A percentile compares a stretch with the other conserved stretches of the same genome.
Evolutionary conservation across 2,113 vertebrate species (phyloP).

Genomic region (Cygnus atratus): DNA sequence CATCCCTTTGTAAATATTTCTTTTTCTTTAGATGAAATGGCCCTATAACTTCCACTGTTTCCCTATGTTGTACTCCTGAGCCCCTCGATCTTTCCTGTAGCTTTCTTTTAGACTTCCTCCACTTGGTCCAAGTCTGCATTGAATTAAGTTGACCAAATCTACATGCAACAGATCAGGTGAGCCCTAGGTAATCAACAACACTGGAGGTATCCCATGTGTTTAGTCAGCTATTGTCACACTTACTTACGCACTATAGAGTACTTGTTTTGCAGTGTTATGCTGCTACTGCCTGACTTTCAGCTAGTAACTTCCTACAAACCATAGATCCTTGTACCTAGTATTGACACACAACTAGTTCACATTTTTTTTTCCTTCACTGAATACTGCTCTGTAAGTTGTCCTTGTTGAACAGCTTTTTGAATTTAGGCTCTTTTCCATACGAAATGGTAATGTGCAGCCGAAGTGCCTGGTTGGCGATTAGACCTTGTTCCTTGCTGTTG

Average conservation of each 20-base stretch:
- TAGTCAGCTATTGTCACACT: background rate
- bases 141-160: background rate
- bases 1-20: background rate
- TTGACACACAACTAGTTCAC: background rate
- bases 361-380: background rate
- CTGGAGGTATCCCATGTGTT: accelerated
- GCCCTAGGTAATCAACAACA: background rate
- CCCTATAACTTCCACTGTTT: background rate
- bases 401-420: background rate
- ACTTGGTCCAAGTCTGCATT: accelerated
- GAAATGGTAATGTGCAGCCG: background rate
- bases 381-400: background rate
- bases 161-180: background rate
- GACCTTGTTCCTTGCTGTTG: background rate
- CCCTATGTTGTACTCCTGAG: too few species aligned
- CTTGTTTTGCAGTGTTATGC: accelerated
- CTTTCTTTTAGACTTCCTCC: background rate
- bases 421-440: background rate
- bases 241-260: accelerated
- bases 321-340: accelerated
- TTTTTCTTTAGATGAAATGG: background rate
- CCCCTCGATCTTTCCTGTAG: background rate
- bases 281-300: accelerated
- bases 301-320: background rate
- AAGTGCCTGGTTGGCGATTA: too few species aligned